Base-by-base conservation (phyloP, 2,888 invertebrate species). In the Xestia rhomboidea region DNA sequence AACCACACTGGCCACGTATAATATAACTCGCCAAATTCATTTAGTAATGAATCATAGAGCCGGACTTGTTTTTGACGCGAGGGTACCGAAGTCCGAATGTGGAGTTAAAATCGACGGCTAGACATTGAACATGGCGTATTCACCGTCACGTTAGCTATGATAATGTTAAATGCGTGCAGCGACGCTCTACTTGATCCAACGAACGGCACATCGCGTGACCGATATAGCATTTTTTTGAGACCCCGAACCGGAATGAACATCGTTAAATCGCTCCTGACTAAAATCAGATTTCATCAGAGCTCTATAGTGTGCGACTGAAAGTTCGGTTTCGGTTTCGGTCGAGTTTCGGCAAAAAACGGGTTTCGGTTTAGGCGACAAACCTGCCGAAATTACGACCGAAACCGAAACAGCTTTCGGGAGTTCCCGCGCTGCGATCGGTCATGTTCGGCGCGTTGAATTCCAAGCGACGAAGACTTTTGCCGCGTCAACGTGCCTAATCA, bases 121-220 rank as follows among this genome's bases (percentile, higher is more conserved):
- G 74, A 79, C 80, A 67, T 72, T 62, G 77, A 78, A 77, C 62
- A 81, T 51, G 62, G 73, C 51, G 74, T 86, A 81, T 85, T 83
- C 78, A 83, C 85, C 87, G 88, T 86, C 90, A 90, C 81, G 88
- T 90, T 86, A 88, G 78, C 54, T 77, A 91, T 92, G 89, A 87
- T 89, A 90, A 93, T 92, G 88, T 87, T 87, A 86, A 91, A 93
- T 90, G 94, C 95, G 93, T 94, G 94, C 90, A 81, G 93, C 90
- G 90, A 86, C 92, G 95, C 94, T 95, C 95, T 93, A 95, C 90
- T 95, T 94, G 87, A 88, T 90, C 88, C 92, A 93, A 92, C 94
- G 93, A 93, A 92, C 94, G 93, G 93, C 90, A 92, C 90, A 88
- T 92, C 86, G 93, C 92, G 91, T 93, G 91, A 89, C 82, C 85